Base-by-base conservation (phyloP, 2,113 vertebrate species). In the Micronycteris hirsuta region DNA sequence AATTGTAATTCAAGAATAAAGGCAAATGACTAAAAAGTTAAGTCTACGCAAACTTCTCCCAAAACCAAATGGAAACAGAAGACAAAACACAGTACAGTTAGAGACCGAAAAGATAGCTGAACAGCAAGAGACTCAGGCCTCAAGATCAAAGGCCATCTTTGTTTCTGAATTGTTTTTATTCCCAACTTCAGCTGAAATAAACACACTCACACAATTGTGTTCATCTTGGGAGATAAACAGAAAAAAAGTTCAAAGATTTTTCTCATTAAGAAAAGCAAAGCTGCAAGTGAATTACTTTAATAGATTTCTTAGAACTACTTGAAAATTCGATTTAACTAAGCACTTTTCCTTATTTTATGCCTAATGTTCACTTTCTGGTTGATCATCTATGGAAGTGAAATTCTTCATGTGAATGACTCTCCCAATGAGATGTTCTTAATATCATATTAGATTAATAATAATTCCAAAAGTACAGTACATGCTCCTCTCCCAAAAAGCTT, bases 1-100 rank as follows among this genome's bases (percentile, higher is more conserved):
- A 98, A 98, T 96, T 98, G 96, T 89, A 96, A 94, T 96, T 98
- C 96, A 98, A 94, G 96, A 98, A 98, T 96, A 97, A 96, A 98
- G 86, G 89, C 93, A 91, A 98, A 93, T 74, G 28, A 93, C 71
- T 96, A 87, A 80, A 98, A 98, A 98, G 78, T 31, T 91, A 96
- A 95, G 88, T 83, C 78, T 96, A 96, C 81, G 70, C 90, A 97
- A 20, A 38, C 24, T 78, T 82, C 4, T 78, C 2, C 45, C 26
- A 74, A 90, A 93, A 33, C 43, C 56, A 74, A 95, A 61, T 24
- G 19, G 49, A 94, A 96, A 89, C 38, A 71, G 63, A 89, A 38
- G 61, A 73, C 16, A 88, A 67, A 96, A 76, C 52, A 70, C 1
- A 47, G 2, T 26, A 17, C 76, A 89, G 52, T 89, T 83, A 96